Evolutionary conservation across 2,888 invertebrate genomes (phyloP), one percentile per base, ranked within the genome.

Genomic region (Cantharis flavilabris): DNA sequence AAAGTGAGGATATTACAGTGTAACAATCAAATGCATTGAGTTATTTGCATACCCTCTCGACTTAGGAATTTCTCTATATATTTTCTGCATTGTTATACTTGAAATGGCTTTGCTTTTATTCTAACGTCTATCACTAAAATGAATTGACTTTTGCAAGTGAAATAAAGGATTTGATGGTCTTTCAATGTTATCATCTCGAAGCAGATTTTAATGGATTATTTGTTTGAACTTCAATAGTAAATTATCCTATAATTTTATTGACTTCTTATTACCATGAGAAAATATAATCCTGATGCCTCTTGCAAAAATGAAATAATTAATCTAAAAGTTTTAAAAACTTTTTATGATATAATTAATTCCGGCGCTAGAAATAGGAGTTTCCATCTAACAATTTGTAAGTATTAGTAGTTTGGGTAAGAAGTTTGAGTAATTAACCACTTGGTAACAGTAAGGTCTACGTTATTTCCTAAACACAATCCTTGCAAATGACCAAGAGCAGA

Each of bases 81-180:
- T 49, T 73, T 65, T 49, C 69, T 14, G 28, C 33, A 33, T 76
- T 75, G 76, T 76, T 65, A 67, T 71, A 73, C 70, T 74, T 70
- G 49, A 49, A 70, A 33, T 70, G 70, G 72, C 49, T 77, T 64
- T 62, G 67, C 49, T 26, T 69, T 75, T 77, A 75, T 75, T 72
- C 64, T 26, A 26, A 49, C 74, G 69, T 70, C 69, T 67, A 75
- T 71, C 72, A 72, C 16, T 20, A 69, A 72, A 75, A 75, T 75
- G 72, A 72, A 49, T 75, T 69, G 69, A 77, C 75, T 73, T 72
- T 70, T 73, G 75, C 76, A 78, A 75, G 62, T 76, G 78, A 78
- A 78, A 75, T 78, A 75, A 76, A 76, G 78, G 70, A 75, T 63
- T 67, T 78, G 78, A 78, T 78, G 75, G 76, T 63, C 65, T 78